Base-by-base conservation (phyloP, 2,113 vertebrate species). In the Pseudorectes ferrugineus region DNA sequence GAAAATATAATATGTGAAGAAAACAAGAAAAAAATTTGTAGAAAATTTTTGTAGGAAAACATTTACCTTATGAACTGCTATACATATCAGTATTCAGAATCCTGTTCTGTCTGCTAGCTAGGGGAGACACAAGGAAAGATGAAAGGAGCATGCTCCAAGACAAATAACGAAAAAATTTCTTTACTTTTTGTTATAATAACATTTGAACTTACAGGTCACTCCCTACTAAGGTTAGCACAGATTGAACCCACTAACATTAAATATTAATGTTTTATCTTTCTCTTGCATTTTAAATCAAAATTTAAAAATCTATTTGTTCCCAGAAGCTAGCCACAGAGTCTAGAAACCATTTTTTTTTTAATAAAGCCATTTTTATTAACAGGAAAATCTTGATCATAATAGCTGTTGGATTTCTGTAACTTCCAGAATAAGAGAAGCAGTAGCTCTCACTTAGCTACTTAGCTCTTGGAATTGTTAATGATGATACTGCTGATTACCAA, bases 281-380 rank as follows among this genome's bases (percentile, higher is more conserved):
- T 48, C 8, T 72, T 93, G 55, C 33, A 92, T 93, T 92, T 93
- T 77, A 92, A 88, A 93, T 70, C 7, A 70, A 83, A 72, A 94
- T 51, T 66, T 54, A 1, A 90, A 82, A 86, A 59, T 62, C 33
- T 67, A 1, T 63, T 84, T 73, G 2, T 85, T 87, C 61, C 21
- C 76, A 84, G 48, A 84, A 84, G 8, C 12, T 55, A 63, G 15
- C 8, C 35, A 74, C 45, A 74, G 68, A 92, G 42, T 9, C 18
- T 49, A 48, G 13, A 87, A 84, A 18, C 1, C 0, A 0, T 15
- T 66, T 40, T 31, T 36, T 46, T 59, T 24, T 48, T 5, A 5
- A 52, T 46, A 52, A 70, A 38, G 1, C 1, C 0, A n/a, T 48
- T 93, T 85, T 82, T 61, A 65, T 48, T 52, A 61, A 49, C 10